Evolutionary conservation across 2,797 vertebrate genomes (phyloP).

Genomic region (Erithacus rubecula): DNA sequence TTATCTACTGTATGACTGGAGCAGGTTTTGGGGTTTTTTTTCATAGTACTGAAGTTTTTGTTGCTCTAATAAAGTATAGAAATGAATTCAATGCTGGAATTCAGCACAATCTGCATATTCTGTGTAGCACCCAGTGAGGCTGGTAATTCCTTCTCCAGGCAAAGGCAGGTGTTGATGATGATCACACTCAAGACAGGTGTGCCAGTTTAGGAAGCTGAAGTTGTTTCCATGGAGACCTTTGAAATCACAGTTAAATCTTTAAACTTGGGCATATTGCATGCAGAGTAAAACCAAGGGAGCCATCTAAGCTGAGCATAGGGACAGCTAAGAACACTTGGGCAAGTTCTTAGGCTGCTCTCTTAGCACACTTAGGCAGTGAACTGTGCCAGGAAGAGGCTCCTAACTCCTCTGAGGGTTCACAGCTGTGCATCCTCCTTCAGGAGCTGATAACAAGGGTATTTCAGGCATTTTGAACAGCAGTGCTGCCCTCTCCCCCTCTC

Average conservation of each 20-base stretch:
- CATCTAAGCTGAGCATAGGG: neutral
- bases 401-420: neutral
- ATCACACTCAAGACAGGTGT: neutral
- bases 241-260: neutral
- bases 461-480: neutral
- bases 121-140: neutral
- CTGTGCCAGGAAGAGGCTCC: neutral
- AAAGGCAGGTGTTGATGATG: neutral
- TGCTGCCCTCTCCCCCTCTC: neutral
- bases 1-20: neutral
- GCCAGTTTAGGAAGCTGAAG: neutral
- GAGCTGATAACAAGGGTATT: neutral
- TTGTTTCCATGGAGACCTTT: slow-evolving; percentile 14
- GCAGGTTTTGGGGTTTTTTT: neutral
- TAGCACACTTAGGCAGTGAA: neutral
- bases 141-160: neutral
- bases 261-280: neutral
- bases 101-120: neutral
- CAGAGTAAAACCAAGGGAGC: neutral
- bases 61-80: neutral
- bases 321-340: neutral
- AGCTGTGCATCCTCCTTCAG: neutral
- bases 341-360: neutral
- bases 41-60: neutral
- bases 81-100: neutral